Evolutionary conservation across 2,113 vertebrate species (phyloP).

Genomic region (Thermophis baileyi): DNA sequence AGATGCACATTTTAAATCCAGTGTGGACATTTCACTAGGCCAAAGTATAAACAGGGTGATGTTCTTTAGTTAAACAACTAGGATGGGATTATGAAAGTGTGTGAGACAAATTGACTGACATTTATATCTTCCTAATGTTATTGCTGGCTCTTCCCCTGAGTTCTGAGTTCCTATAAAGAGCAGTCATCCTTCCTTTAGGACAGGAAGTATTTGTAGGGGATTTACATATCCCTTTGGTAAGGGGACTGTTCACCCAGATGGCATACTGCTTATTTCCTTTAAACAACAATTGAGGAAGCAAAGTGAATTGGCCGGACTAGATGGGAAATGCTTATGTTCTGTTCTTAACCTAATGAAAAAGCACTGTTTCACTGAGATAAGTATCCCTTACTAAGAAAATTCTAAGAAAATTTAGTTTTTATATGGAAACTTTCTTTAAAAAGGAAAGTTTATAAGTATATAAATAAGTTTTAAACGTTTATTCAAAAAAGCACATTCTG

Average conservation of each 20-base stretch:
- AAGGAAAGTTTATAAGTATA: background rate
- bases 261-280: slow-evolving; percentile 1
- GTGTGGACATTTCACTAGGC: background rate
- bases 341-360: background rate
- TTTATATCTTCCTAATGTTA: background rate
- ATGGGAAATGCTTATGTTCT: background rate
- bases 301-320: background rate
- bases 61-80: background rate
- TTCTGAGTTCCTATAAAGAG: slow-evolving; percentile 24
- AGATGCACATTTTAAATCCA: background rate
- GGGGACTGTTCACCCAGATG: slow-evolving; percentile 2
- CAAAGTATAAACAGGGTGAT: background rate
- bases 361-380: background rate
- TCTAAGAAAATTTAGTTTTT: background rate
- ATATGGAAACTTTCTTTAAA: background rate
- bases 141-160: background rate
- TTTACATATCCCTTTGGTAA: slow-evolving; percentile 2
- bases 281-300: background rate
- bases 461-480: background rate
- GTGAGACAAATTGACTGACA: background rate
- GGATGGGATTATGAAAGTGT: background rate
- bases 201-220: slow-evolving; percentile 18
- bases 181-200: slow-evolving; percentile 22
- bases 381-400: background rate
- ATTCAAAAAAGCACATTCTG: background rate